Conservation (phyloP, 2,113 vertebrate genomes). For the Lycaon pictus region DNA sequence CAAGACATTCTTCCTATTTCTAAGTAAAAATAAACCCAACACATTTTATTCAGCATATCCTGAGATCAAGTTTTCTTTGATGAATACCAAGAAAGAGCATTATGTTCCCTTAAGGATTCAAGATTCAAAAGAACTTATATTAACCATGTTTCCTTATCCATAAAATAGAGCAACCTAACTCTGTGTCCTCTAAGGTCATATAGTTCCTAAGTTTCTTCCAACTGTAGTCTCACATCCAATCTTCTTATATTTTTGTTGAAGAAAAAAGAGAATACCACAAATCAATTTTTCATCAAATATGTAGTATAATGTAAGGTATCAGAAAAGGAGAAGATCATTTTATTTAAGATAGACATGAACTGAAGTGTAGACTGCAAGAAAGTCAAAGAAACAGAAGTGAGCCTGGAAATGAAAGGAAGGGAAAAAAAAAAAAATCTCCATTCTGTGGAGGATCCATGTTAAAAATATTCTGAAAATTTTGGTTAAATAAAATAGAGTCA, state of each 20-base stretch:
- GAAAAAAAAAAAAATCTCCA: background rate
- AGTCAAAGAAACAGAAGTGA: background rate
- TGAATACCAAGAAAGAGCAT: background rate
- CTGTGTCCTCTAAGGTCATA: background rate
- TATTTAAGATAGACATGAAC: background rate
- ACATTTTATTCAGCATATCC: background rate
- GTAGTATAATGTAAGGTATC: background rate
- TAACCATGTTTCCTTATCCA: background rate
- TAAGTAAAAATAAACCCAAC: slow-evolving; percentile 54
- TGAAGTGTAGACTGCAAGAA: background rate
- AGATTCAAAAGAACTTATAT: background rate
- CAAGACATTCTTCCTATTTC: background rate
- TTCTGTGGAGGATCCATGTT: background rate
- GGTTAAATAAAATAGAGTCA: slow-evolving; percentile 10
- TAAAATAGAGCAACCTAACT: background rate
- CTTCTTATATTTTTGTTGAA: background rate
- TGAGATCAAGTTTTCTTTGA: background rate
- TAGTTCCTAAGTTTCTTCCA: background rate
- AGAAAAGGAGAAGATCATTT: background rate
- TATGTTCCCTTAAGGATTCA: background rate
- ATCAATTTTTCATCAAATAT: background rate
- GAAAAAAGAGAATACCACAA: background rate
- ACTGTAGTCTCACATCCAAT: background rate
- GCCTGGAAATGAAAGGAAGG: background rate
- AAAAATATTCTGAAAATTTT: background rate